A percentile compares a stretch with the other conserved stretches of the same genome.
Evolutionary conservation across 23 tunicate genomes (phyloP).

Genomic region (Ascidia mentula): DNA sequence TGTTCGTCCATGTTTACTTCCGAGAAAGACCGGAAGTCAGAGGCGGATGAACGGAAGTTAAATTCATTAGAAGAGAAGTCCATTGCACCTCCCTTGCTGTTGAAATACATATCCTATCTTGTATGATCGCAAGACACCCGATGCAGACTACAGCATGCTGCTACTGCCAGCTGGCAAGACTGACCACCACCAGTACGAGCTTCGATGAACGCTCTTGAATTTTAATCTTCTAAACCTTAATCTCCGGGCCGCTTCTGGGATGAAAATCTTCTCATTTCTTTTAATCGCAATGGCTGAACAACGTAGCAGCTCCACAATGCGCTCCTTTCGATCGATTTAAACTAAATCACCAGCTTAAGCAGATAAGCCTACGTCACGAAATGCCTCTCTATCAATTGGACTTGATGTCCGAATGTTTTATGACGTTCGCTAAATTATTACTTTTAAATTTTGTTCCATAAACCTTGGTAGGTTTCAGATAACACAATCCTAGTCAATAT

Average conservation of each 20-base stretch:
- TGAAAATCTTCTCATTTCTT: background rate
- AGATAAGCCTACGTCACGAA: too few relatives aligned
- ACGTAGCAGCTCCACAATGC: background rate
- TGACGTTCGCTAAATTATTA: too few relatives aligned
- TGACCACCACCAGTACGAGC: background rate
- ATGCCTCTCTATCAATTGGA: too few relatives aligned
- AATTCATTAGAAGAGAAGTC: slow-evolving; percentile 28
- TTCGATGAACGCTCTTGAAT: background rate
- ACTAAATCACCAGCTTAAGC: background rate
- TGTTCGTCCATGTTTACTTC: background rate
- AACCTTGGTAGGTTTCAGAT: too few relatives aligned
- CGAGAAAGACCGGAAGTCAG: slow-evolving; percentile 8
- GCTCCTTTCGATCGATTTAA: background rate
- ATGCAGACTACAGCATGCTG: background rate
- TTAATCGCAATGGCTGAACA: background rate
- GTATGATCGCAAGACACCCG: background rate
- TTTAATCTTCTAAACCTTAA: background rate
- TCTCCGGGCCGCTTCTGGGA: background rate
- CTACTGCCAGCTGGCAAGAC: background rate
- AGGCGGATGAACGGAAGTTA: slow-evolving; percentile 17
- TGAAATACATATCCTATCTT: slow-evolving; percentile 9
- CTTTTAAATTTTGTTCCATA: too few relatives aligned
- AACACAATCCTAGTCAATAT: too few relatives aligned
- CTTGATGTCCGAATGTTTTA: too few relatives aligned
- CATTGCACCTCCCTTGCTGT: slow-evolving; percentile 25